These are phyloP conservation scores for Rhynchonycteris naso DNA, from an alignment of 2,797 vertebrate genomes.

Conservation along the genomic window DNA sequence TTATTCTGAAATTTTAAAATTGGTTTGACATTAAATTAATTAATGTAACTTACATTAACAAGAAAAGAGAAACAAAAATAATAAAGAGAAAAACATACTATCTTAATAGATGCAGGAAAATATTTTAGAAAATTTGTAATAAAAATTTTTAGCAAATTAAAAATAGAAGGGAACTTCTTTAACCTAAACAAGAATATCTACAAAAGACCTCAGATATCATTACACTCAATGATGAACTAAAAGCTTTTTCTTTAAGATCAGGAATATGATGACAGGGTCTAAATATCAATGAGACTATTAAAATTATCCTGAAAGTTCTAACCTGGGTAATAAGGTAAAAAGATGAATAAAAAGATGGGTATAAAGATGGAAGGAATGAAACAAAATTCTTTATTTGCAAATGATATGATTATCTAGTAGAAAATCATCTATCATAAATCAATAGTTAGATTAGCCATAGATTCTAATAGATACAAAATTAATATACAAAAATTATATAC, in stretches of 20 bases:
- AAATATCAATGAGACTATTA: background rate
- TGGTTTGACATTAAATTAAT: background rate
- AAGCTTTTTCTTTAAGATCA: background rate
- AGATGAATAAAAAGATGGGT: background rate
- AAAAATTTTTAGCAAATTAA: constrained; percentile 17
- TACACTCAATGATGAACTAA: background rate
- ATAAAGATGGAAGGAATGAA: background rate
- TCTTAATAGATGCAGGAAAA: background rate
- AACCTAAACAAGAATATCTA: background rate
- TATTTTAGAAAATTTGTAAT: background rate
- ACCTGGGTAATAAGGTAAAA: background rate
- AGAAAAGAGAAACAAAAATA: background rate
- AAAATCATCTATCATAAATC: background rate
- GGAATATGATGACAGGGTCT: background rate
- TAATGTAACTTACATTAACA: background rate
- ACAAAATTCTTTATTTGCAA: background rate
- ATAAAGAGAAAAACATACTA: background rate
- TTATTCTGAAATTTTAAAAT: background rate
- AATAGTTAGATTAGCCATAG: background rate
- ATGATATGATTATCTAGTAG: background rate
- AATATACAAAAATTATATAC: background rate
- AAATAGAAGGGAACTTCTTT: background rate
- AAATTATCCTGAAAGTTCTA: background rate
- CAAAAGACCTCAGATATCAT: background rate
- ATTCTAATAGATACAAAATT: constrained; percentile 10